Conservation (phyloP, 1,140 invertebrate genomes). For the Drosophila paulistorum region DNA sequence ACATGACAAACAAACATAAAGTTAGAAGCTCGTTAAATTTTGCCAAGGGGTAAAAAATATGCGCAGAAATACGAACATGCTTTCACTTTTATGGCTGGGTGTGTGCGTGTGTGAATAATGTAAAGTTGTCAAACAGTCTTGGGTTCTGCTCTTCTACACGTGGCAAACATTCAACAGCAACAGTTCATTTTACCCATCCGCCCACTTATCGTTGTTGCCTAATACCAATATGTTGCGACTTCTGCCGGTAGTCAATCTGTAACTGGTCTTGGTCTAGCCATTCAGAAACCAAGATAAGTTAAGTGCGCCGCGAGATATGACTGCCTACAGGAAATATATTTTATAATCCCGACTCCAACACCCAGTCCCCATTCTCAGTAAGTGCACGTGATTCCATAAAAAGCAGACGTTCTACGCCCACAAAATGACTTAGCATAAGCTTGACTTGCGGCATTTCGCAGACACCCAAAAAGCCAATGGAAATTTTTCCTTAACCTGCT, state of each 20-base stretch:
- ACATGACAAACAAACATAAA: slow-evolving; percentile 81
- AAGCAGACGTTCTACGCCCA: slow-evolving; percentile 22
- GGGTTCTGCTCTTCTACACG: neutral
- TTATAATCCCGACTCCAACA: slow-evolving; percentile 52
- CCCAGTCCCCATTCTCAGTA: neutral
- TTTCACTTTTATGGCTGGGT: slow-evolving; percentile 56
- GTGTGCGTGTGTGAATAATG: slow-evolving; percentile 41
- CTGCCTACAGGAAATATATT: slow-evolving; percentile 34
- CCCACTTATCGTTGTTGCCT: neutral
- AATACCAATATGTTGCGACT: slow-evolving; percentile 33
- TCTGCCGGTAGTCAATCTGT: slow-evolving; percentile 1
- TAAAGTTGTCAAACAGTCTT: slow-evolving; percentile 51
- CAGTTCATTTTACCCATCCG: slow-evolving; percentile 33
- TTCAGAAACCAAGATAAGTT: slow-evolving; percentile 34
- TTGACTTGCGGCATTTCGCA: slow-evolving; percentile 60
- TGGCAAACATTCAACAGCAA: slow-evolving; percentile 39
- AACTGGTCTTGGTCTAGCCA: slow-evolving; percentile 23
- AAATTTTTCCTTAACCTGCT: slow-evolving; percentile 17
- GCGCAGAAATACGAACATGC: slow-evolving; percentile 52
- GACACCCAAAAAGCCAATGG: slow-evolving; percentile 25
- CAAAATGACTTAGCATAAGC: slow-evolving; percentile 62
- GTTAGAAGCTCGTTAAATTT: slow-evolving; percentile 78
- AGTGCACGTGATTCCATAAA: slow-evolving; percentile 66
- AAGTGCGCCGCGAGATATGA: slow-evolving; percentile 46
- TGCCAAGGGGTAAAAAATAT: slow-evolving; percentile 73